These are phyloP conservation scores for Acipenser oxyrinchus DNA, from an alignment of 2,797 vertebrate species.

Conservation along the genomic window DNA sequence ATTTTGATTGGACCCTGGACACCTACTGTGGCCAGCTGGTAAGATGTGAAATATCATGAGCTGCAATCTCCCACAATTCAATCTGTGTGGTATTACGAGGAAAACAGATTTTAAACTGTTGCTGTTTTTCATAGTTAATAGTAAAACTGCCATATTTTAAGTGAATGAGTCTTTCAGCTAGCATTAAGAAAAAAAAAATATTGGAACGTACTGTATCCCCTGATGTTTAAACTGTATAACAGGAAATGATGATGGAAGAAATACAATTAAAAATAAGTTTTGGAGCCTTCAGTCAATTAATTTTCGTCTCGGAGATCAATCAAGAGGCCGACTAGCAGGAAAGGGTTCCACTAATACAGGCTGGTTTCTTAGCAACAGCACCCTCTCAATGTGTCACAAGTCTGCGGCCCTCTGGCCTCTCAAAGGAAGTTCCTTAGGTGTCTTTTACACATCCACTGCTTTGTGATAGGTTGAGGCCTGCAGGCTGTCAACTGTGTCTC, in stretches of 20 bases:
- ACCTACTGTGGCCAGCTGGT: constrained; percentile 44
- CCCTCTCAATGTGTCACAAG: constrained; percentile 56
- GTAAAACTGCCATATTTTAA: constrained; percentile 23
- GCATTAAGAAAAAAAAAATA: constrained; percentile 16
- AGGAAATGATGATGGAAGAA: constrained; percentile 35
- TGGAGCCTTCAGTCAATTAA: constrained; percentile 39
- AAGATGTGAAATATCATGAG: constrained; percentile 27
- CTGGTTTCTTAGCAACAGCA: constrained; percentile 68
- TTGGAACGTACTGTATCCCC: constrained; percentile 19
- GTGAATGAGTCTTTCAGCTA: constrained; percentile 39
- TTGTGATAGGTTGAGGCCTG: constrained; percentile 68
- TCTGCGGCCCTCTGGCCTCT: constrained; percentile 55
- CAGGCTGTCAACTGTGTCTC: constrained; percentile 79
- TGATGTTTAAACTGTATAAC: constrained; percentile 30
- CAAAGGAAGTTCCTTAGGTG: constrained; percentile 72
- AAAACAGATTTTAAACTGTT: too few species aligned
- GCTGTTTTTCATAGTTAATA: too few species aligned
- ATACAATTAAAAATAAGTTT: constrained; percentile 46
- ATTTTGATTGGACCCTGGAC: constrained; percentile 53
- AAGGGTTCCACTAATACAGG: constrained; percentile 41
- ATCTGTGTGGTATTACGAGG: constrained; percentile 11
- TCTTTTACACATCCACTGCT: constrained; percentile 65
- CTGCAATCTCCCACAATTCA: constrained; percentile 19
- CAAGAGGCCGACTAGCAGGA: constrained; percentile 42
- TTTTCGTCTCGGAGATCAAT: constrained; percentile 39